Evolutionary conservation across 2,888 invertebrate genomes (phyloP), one percentile per base, ranked within the genome.

Genomic region (Hartigia nigra): DNA sequence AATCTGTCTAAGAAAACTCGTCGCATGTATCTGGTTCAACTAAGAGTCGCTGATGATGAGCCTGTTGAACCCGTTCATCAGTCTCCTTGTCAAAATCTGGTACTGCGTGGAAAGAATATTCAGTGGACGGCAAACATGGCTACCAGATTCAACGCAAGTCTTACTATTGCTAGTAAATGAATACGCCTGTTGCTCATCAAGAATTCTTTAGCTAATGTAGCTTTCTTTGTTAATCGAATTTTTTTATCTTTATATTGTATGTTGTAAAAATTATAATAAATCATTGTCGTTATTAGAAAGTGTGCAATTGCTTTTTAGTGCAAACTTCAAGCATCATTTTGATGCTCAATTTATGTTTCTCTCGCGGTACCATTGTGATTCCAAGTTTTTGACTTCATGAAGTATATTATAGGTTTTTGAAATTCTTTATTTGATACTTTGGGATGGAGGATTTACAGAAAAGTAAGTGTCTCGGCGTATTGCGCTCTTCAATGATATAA

Each of bases 11-110:
- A 84, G 1, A 87, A 91, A 31, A 88, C 92, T 0, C 91, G 94
- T 1, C 90, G 94, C 12, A 94, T 94, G 94, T 92, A 94, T 80
- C 91, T 94, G 4, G 88, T 93, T 1, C 93, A 94, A 90, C 84
- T 93, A 36, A 92, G 92, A 81, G 91, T 93, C 0, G 94, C 94
- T 0, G 93, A 94, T 31, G 94, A 94, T 82, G 91, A 91, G 39
- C 93, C 94, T 0, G 77, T 90, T 0, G 91, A 91, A 2, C 85
- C 88, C 14, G 87, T 88, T 0, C 93, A 93, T 83, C 89, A 90
- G 1, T 92, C 91, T 1, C 93, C 93, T 0, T 93, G 94, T 23
- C 93, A 94, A 80, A 93, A 93, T n/a, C 92, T 94, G 90, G 90
- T 94, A 74, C 91, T 94, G 4, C 87, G 93, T 32, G 94, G 94